These are phyloP conservation scores for Chymomyza procnemis DNA, from an alignment of 2,888 invertebrate genomes.

Conservation along the genomic window DNA sequence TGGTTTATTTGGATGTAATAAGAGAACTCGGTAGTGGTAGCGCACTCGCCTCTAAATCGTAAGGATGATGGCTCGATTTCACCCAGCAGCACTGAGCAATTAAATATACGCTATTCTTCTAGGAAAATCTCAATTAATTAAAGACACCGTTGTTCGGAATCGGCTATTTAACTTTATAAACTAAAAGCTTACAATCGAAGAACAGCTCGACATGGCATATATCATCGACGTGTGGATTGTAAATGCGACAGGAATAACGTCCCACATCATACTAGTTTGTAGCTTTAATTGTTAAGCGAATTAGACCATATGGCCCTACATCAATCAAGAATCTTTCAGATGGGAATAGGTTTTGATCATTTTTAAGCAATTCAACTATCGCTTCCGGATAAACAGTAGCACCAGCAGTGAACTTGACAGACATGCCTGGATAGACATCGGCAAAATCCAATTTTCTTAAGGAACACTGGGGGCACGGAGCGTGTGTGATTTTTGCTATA, in stretches of 20 bases:
- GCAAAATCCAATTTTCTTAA: conserved; percentile 93
- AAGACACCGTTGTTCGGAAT: too few relatives aligned
- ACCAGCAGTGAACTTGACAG: conserved; percentile 95
- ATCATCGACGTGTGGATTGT: conserved; percentile 91
- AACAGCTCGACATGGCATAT: conserved; percentile 88
- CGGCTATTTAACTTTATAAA: background rate
- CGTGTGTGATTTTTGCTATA: conserved; percentile 85
- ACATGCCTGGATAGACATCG: conserved; percentile 92
- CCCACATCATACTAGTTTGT: conserved; percentile 90
- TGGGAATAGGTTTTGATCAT: conserved; percentile 88
- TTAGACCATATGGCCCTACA: conserved; percentile 84
- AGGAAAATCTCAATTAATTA: too few relatives aligned
- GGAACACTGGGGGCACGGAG: conserved; percentile 90
- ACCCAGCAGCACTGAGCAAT: too few relatives aligned
- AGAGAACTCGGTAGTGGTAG: too few relatives aligned
- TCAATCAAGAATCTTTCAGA: conserved; percentile 91
- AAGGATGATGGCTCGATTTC: too few relatives aligned
- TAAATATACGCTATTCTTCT: too few relatives aligned
- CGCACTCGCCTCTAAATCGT: too few relatives aligned
- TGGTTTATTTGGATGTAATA: too few relatives aligned
- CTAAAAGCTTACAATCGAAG: conserved; percentile 83
- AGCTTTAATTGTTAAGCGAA: conserved; percentile 88
- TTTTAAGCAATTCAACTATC: conserved; percentile 91
- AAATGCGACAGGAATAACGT: conserved; percentile 89
- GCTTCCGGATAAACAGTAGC: conserved; percentile 92